These are phyloP conservation scores for Drosophila anomalata DNA, from an alignment of 2,888 invertebrate genomes.

Conservation along the genomic window DNA sequence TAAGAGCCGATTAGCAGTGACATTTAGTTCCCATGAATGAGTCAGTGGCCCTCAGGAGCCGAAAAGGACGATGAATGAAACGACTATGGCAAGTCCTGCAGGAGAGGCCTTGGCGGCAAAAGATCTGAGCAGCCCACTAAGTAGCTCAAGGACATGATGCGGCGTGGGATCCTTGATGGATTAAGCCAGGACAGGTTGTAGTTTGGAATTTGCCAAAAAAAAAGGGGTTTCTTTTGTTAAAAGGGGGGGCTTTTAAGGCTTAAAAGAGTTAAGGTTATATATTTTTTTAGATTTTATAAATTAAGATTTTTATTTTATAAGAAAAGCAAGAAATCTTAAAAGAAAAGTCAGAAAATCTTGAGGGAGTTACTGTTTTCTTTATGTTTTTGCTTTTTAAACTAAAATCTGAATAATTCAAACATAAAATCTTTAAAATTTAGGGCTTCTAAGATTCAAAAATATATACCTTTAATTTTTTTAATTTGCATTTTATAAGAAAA, in stretches of 20 bases:
- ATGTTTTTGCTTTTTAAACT: too few relatives aligned
- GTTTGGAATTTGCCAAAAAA: background rate
- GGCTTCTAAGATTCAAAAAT: too few relatives aligned
- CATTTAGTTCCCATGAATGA: slow-evolving; percentile 67
- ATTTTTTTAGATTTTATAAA: too few relatives aligned
- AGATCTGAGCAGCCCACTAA: background rate
- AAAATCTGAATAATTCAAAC: too few relatives aligned
- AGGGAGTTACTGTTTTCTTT: too few relatives aligned
- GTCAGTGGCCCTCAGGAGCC: slow-evolving; percentile 1
- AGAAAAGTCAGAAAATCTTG: too few relatives aligned
- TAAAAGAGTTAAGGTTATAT: too few relatives aligned
- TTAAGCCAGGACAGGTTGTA: background rate
- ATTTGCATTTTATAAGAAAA: too few relatives aligned
- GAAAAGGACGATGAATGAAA: slow-evolving; percentile 5
- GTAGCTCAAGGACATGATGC: background rate
- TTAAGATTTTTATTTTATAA: too few relatives aligned
- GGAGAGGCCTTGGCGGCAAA: slow-evolving; percentile 6
- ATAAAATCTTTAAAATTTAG: too few relatives aligned
- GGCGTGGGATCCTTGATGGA: background rate
- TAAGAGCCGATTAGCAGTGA: slow-evolving; percentile 52
- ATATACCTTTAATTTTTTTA: too few relatives aligned
- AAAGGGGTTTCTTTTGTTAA: background rate
- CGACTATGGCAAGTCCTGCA: background rate
- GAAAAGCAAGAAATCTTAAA: too few relatives aligned
- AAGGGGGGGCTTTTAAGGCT: background rate